Base-by-base conservation (phyloP, 30 jellyfish, hydroid and myxozoan genomes). In the Mastigias papua region DNA sequence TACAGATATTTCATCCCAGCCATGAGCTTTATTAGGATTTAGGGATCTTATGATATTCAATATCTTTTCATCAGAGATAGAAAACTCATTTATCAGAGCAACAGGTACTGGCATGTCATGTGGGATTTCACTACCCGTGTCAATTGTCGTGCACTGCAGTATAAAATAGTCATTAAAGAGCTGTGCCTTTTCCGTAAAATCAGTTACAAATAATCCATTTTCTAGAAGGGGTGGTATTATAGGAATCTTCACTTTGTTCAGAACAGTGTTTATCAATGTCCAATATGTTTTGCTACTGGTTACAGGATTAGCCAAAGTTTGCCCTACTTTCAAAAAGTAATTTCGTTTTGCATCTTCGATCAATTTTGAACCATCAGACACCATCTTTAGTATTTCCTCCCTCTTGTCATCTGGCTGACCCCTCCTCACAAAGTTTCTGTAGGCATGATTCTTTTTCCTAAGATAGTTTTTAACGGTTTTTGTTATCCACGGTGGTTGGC, bases 401-500 rank as follows among this genome's bases (percentile, higher is more conserved):
- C n/a, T 58, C 66, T 57, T 75, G 49, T 69, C 89, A 9, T 75
- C 75, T 28, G 79, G 86, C 27, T 76, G 89, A 66, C 95, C 90
- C 37, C 51, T 76, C 83, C 54, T 76, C 75, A 86, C 73, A 58
- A 69, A 86, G 27, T 48, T 54, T 31, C 69, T 86, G 68, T 86
- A 86, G 25, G 80, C 82, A 76, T 54, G 88, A 87, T 68, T 68
- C 68, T 72, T n/a, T 87, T 87, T 72, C 85, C 90, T 79, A 16
- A 76, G 90, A 32, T 48, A 34, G 16, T 67, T 60, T 70, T 76
- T 86, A 42, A 86, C 86, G 57, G 29, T 80, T 49, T 66, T 50
- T 61, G 84, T 75, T 68, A 86, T 86, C 90, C 95, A 86, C 29
- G 82, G 89, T 65, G 90, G 76, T 50, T 86, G 89, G 31, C 64